These are phyloP conservation scores for Apis mellifera DNA, from an alignment of 1,140 invertebrate species.

Conservation along the genomic window DNA sequence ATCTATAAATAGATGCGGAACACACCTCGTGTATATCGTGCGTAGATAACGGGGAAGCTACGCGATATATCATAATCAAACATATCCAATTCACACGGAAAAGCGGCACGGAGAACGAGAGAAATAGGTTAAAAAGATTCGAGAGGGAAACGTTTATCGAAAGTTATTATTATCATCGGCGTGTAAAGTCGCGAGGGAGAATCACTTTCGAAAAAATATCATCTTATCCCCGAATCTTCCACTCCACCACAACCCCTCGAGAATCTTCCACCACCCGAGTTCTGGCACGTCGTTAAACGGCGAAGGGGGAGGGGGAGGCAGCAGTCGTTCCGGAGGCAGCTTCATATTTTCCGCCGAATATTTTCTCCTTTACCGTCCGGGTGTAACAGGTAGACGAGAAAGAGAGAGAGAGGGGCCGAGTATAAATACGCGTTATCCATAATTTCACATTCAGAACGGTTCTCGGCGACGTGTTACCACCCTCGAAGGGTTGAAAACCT, in stretches of 20 bases:
- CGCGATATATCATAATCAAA: too few relatives aligned
- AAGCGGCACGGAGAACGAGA: too few relatives aligned
- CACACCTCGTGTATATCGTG: too few relatives aligned
- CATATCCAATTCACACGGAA: too few relatives aligned
- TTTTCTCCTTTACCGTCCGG: neutral
- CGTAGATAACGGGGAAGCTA: too few relatives aligned
- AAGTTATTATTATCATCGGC: neutral
- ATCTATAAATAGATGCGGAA: too few relatives aligned
- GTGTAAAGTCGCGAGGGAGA: neutral
- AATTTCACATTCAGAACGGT: conserved; percentile 20
- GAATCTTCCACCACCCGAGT: neutral
- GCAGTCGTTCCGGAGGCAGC: neutral
- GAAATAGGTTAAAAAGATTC: too few relatives aligned
- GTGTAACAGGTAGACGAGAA: conserved; percentile 11
- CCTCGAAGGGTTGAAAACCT: neutral
- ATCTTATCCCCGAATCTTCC: neutral
- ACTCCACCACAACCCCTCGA: neutral
- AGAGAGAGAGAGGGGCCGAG: neutral
- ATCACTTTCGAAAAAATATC: conserved; percentile 16
- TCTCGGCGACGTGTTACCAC: neutral
- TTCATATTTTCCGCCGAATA: conserved; percentile 14
- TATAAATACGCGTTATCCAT: conserved; percentile 28
- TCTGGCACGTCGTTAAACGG: neutral
- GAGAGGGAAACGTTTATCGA: too few relatives aligned
- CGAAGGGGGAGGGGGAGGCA: neutral